Conservation (phyloP, 2,888 invertebrate species). For the Podabrus alpinus region DNA sequence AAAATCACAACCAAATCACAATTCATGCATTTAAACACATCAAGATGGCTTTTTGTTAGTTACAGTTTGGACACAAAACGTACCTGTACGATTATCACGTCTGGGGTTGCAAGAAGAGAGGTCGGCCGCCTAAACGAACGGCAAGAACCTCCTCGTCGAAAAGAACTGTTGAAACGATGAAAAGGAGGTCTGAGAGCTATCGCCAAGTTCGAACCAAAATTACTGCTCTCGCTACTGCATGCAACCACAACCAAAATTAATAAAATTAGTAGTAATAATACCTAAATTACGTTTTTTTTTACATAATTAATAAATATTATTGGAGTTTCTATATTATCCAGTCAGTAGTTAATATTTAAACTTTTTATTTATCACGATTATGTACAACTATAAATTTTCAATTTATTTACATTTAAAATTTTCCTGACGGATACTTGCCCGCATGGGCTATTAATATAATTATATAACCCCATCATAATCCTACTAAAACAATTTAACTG, state of each 20-base stretch:
- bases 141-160: conserved; percentile 49
- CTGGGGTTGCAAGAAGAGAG: conserved; percentile 44
- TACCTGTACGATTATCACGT: conserved; percentile 45
- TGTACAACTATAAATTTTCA: too few species aligned
- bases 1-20: background rate
- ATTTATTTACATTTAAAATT: background rate
- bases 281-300: background rate
- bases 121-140: conserved; percentile 42
- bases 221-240: conserved; percentile 53
- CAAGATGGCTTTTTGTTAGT: background rate
- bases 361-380: background rate
- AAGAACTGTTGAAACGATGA: conserved; percentile 52
- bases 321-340: background rate
- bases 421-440: background rate
- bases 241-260: conserved; percentile 41
- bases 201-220: conserved; percentile 51
- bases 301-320: background rate
- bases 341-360: background rate
- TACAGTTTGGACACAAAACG: conserved; percentile 9
- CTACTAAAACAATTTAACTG: background rate
- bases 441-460: background rate
- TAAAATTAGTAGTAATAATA: conserved; percentile 6
- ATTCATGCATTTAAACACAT: background rate
- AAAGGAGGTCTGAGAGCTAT: conserved; percentile 53
- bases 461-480: background rate